Conservation (phyloP, 92 coral and sea anemone genomes). For the Bergia sp. region DNA sequence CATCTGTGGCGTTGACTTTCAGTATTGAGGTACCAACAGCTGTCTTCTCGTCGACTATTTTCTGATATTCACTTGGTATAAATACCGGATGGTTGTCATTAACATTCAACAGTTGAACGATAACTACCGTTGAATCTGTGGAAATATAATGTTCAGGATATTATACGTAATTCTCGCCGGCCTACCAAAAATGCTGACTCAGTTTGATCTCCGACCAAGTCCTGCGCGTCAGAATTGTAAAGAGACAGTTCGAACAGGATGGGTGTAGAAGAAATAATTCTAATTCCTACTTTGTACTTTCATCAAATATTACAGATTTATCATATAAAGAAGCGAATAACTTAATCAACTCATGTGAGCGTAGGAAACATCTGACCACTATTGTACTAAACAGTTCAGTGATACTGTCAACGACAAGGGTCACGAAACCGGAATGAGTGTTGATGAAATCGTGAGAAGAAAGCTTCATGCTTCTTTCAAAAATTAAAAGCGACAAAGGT, state of each 20-base stretch:
- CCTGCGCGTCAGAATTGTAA: too few species aligned
- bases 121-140: conserved; percentile 69
- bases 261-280: not conserved
- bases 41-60: conserved; percentile 71
- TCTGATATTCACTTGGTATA: conserved; percentile 60
- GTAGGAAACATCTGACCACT: too few species aligned
- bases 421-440: too few species aligned
- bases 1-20: conserved; percentile 82
- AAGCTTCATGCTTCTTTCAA: too few species aligned
- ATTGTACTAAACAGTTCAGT: too few species aligned
- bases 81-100: conserved; percentile 85
- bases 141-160: not conserved
- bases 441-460: too few species aligned
- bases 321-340: too few species aligned
- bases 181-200: not conserved
- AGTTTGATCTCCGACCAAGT: not conserved
- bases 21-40: conserved; percentile 70
- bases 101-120: conserved; percentile 58
- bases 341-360: too few species aligned
- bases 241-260: not conserved
- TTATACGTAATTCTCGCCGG: not conserved
- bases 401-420: too few species aligned
- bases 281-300: not conserved
- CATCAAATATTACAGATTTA: too few species aligned
- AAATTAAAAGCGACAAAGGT: too few species aligned